Evolutionary conservation across 64 coral and sea anemone species (phyloP).

Genomic region (Platygyra sinensis): DNA sequence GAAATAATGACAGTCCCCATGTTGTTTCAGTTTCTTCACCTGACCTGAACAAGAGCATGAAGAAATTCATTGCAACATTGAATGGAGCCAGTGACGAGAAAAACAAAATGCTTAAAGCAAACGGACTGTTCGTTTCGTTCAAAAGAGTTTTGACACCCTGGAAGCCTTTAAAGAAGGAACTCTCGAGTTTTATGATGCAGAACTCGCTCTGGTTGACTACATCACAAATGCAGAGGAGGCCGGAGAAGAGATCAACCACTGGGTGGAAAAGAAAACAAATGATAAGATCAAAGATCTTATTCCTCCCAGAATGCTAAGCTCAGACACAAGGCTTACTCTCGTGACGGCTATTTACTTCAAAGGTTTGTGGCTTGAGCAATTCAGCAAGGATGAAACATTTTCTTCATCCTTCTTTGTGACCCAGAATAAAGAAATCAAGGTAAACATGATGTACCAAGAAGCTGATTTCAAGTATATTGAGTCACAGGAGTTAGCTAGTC

Average conservation of each 20-base stretch:
- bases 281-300: constrained; percentile 77
- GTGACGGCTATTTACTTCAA: constrained; percentile 91
- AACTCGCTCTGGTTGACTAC: constrained; percentile 76
- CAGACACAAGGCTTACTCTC: constrained; percentile 52
- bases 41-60: constrained; percentile 42
- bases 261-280: constrained; percentile 87
- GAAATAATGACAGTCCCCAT: constrained; percentile 62
- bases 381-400: constrained; percentile 1
- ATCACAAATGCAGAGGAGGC: constrained; percentile 41
- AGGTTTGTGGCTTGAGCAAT: constrained; percentile 66
- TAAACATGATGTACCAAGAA: constrained; percentile 69
- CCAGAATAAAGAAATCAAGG: constrained; percentile 31
- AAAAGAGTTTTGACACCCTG: constrained; percentile 73
- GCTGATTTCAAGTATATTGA: constrained; percentile 42
- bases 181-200: constrained; percentile 54
- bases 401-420: constrained; percentile 22
- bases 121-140: constrained; percentile 75
- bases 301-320: constrained; percentile 44
- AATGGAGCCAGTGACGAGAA: constrained; percentile 45
- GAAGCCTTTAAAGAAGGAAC: constrained; percentile 55
- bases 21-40: constrained; percentile 21
- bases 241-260: constrained; percentile 69
- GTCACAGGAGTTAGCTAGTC: constrained; percentile 27
- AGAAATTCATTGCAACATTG: constrained; percentile 54
- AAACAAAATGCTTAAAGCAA: constrained; percentile 67